phyloP scores from a whole-genome alignment of 2,888 invertebrate species.

The Orchesella flavescens region DNA sequence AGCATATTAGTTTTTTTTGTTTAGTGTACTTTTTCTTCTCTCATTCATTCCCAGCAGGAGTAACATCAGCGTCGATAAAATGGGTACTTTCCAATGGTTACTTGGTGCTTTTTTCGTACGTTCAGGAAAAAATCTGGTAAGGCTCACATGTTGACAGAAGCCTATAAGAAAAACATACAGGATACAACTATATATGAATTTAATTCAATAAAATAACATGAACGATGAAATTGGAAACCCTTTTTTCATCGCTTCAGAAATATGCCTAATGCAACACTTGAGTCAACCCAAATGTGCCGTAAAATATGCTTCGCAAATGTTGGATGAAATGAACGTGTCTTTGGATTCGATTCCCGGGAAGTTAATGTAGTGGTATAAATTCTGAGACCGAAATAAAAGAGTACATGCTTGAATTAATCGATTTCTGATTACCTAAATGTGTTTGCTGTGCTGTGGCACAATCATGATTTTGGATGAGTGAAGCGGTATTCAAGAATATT shows the following conservation, averaged over 20 bases:
- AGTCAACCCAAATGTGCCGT: constrained; percentile 41
- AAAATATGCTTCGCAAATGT: constrained; percentile 39
- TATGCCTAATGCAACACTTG: no score
- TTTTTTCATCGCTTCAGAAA: constrained; percentile 6
- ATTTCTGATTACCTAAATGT: neutral
- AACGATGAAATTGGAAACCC: constrained; percentile 32
- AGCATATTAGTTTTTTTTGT: constrained; percentile 51
- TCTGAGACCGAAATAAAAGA: neutral
- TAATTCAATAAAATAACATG: constrained; percentile 29
- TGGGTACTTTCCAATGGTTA: constrained; percentile 8
- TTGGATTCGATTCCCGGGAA: neutral
- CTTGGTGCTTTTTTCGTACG: neutral
- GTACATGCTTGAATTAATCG: neutral
- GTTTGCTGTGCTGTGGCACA: neutral
- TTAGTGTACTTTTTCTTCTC: constrained; percentile 20
- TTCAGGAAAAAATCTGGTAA: neutral
- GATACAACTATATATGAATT: neutral
- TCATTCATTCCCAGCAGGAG: neutral
- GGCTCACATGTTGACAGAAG: neutral
- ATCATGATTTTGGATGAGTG: no score
- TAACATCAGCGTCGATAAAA: neutral
- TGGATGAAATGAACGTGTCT: neutral
- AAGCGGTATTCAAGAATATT: no score
- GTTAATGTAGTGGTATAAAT: neutral
- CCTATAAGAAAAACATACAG: neutral